Evolutionary conservation across 2,797 vertebrate species (phyloP).

Genomic region (Ibycter americanus): DNA sequence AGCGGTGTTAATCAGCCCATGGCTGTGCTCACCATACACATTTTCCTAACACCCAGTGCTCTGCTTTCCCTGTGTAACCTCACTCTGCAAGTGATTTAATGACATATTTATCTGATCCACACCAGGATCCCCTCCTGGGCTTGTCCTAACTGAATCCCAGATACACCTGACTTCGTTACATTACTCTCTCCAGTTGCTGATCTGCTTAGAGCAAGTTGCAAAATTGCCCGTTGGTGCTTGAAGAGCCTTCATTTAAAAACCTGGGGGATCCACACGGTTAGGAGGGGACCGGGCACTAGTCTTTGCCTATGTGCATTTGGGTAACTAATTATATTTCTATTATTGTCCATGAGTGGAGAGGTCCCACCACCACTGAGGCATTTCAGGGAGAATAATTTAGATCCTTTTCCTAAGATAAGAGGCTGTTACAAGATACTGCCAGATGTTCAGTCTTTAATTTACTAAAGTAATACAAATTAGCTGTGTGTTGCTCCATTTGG

Average conservation of each 20-base stretch:
- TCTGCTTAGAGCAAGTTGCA: neutral
- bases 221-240: neutral
- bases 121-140: neutral
- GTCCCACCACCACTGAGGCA: neutral
- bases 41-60: neutral
- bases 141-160: conserved; percentile 33
- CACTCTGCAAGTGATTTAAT: neutral
- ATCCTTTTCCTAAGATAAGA: neutral
- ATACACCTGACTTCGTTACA: neutral
- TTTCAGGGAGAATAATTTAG: neutral
- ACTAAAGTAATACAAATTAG: neutral
- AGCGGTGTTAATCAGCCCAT: neutral
- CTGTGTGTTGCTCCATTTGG: neutral
- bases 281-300: fast-evolving
- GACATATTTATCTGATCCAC: conserved; percentile 10
- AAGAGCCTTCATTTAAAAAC: neutral
- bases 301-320: neutral
- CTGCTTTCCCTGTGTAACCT: neutral
- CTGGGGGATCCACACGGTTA: neutral
- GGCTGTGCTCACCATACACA: neutral
- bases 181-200: neutral
- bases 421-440: neutral
- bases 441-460: neutral
- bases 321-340: conserved; percentile 1
- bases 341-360: neutral